Percentiles rank a stretch among this genome's conserved stretches.
Conservation (phyloP, 2,113 vertebrate genomes). For the Cyrtonyx montezumae region DNA sequence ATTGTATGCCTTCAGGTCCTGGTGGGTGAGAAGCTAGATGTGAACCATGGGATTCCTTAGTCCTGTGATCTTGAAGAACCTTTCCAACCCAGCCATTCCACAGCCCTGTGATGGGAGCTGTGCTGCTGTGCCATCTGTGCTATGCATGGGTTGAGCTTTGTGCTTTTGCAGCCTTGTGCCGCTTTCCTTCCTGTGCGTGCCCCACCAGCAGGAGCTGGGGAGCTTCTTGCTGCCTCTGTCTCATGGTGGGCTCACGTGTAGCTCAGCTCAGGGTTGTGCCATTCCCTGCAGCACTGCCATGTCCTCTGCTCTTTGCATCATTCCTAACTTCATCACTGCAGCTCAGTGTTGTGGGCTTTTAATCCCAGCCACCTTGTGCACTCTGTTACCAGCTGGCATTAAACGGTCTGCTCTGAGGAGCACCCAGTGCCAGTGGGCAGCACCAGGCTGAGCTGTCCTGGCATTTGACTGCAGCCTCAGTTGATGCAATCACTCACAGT, state of each 20-base stretch:
- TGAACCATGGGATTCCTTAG: no score
- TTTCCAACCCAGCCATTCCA: neutral
- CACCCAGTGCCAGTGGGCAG: no score
- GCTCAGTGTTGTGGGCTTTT: neutral
- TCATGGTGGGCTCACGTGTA: neutral
- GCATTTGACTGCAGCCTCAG: no score
- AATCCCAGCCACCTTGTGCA: neutral
- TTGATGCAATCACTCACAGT: no score
- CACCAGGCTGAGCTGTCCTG: no score
- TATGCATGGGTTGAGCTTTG: neutral
- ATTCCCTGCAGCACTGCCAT: neutral
- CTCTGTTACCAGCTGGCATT: no score
- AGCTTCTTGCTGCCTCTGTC: neutral
- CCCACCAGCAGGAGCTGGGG: neutral
- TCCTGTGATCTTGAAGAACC: no score
- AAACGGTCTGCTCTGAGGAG: no score
- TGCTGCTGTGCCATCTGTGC: neutral
- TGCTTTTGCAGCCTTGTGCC: no score
- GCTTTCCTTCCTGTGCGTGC: no score
- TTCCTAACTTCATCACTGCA: neutral
- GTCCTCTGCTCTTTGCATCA: neutral
- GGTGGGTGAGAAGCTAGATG: no score
- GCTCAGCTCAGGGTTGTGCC: neutral
- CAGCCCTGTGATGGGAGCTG: neutral
- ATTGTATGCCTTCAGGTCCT: no score